Base-by-base conservation (phyloP, 92 coral and sea anemone genomes). In the Pocillopora grandis region DNA sequence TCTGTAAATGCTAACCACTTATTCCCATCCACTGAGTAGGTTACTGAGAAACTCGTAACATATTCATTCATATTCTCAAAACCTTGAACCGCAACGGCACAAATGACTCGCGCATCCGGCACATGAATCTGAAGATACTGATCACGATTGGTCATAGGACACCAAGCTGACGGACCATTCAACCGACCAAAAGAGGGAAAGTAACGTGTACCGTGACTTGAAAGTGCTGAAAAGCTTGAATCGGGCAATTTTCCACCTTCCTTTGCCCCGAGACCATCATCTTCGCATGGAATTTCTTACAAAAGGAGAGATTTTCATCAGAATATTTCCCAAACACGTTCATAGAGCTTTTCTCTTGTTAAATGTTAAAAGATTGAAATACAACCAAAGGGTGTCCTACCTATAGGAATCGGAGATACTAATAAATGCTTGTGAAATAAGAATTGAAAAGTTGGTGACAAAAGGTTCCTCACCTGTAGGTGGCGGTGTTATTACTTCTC, bases 41-140 rank as follows among this genome's bases (percentile, higher is more conserved):
- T 49, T 66, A 76, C 7, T 3, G 35, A 1, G 23, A 58, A 76
- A 60, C 19, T 2, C 33, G 66, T 60, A 8, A 76, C 80, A 58
- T 31, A 27, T 59, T 58, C 66, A 5, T 21, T n/a, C 12, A 52
- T 52, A 12, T 20, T 5, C 8, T 12, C 18, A 14, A 21, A 60
- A 19, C 80, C 80, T 59, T 76, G 80, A 11, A 66, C 61, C 31
- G 80, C 80, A 31, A 76, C 61, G 1, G 76, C 76, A 80, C 84
- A 80, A 14, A 80, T 69, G 10, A 20, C 16, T 58, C 67, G 16
- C 5, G 84, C 75, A 17, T 80, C 84, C 12, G 84, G 76, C 8
- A 67, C 5, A 48, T 80, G 67, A 18, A 80, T 69, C n/a, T 80
- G 66, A 4, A 80, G 67, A 76, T 7, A 80, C 19, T 80, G 76